A percentile compares a stretch with the other conserved stretches of the same genome.
Conservation (phyloP, 2,888 invertebrate genomes). For the Volucella inanis region DNA sequence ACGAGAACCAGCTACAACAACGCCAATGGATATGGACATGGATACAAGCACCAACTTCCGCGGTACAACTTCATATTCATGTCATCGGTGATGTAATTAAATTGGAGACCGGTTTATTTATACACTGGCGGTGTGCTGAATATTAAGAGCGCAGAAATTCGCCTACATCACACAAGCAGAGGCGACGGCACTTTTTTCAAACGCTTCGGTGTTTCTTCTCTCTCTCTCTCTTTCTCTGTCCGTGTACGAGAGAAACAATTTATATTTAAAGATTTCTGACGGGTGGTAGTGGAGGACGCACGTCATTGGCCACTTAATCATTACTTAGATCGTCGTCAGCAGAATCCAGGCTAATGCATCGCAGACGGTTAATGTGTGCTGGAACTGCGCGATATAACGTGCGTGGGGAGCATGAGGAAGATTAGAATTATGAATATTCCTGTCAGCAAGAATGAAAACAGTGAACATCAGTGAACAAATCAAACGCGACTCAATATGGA, state of each 20-base stretch:
- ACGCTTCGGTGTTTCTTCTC: conserved; percentile 23
- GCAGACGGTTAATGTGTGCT: conserved; percentile 48
- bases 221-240: conserved; percentile 27
- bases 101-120: conserved; percentile 66
- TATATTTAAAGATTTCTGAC: conserved; percentile 64
- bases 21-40: conserved; percentile 9
- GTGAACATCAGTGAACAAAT: conserved; percentile 65
- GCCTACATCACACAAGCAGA: conserved; percentile 52
- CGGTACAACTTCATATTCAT: conserved; percentile 64
- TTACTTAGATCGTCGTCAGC: conserved; percentile 47
- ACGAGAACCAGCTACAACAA: conserved; percentile 29
- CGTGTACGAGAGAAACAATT: conserved; percentile 57
- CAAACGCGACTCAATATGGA: conserved; percentile 66
- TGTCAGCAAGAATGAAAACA: conserved; percentile 52
- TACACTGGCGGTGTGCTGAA: conserved; percentile 49
- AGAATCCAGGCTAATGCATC: conserved; percentile 51
- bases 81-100: conserved; percentile 69
- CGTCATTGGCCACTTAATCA: conserved; percentile 69
- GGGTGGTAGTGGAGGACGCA: conserved; percentile 55
- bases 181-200: conserved; percentile 59
- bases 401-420: background rate
- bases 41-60: conserved; percentile 36
- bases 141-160: conserved; percentile 25
- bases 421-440: too few relatives aligned
- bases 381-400: conserved; percentile 10